A percentile compares a stretch with the other conserved stretches of the same genome.
These are phyloP conservation scores for Accipiter virgatus DNA, from an alignment of 2,113 vertebrate species.

Conservation along the genomic window DNA sequence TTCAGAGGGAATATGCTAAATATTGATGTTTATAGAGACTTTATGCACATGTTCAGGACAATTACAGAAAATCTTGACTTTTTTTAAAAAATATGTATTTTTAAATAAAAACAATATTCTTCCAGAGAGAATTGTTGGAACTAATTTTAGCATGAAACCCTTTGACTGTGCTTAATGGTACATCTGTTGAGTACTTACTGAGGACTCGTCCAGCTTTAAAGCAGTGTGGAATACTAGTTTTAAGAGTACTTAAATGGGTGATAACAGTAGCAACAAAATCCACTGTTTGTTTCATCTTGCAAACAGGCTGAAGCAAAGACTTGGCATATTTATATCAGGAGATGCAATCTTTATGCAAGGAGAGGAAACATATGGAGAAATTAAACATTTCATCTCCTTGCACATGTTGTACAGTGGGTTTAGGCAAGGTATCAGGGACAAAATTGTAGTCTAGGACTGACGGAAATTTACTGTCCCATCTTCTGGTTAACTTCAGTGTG, in stretches of 20 bases:
- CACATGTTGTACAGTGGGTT: neutral
- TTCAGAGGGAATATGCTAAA: neutral
- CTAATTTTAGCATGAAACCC: neutral
- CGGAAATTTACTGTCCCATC: neutral
- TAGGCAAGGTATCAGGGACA: neutral
- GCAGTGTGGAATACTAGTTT: neutral
- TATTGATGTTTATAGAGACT: neutral
- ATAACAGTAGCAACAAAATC: neutral
- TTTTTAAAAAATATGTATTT: rapidly evolving
- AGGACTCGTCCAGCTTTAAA: neutral
- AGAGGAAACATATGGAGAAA: neutral
- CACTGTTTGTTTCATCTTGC: neutral
- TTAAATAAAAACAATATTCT: neutral
- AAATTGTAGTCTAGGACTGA: neutral
- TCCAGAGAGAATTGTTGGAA: neutral
- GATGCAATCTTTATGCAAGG: neutral
- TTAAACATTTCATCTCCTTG: neutral
- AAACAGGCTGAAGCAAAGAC: neutral
- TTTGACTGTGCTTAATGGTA: neutral
- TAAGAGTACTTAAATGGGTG: neutral
- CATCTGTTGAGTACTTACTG: neutral
- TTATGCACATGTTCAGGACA: neutral
- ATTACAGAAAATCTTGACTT: neutral
- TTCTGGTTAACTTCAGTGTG: neutral
- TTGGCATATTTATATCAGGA: neutral